Percentiles rank a stretch among this genome's conserved stretches.
Evolutionary conservation across 2,888 invertebrate species (phyloP).

Genomic region (Cheilosia soror): DNA sequence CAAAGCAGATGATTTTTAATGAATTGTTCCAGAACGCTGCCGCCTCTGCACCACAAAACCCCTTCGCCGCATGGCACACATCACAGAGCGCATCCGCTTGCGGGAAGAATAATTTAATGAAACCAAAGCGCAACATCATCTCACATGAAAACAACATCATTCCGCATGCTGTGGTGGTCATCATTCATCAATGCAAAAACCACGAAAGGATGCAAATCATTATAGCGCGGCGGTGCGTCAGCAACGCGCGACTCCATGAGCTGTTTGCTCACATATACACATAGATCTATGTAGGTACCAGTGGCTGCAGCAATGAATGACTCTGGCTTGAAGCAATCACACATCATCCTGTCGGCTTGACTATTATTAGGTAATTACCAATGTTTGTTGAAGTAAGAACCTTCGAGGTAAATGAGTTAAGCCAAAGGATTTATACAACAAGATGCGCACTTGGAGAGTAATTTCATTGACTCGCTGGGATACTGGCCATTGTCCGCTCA

Average conservation of each 20-base stretch:
- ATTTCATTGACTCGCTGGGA: conserved; percentile 64
- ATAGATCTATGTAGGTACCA: neutral
- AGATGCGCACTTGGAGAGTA: conserved; percentile 11
- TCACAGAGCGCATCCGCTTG: conserved; percentile 44
- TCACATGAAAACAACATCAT: conserved; percentile 52
- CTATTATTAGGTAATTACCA: conserved; percentile 76
- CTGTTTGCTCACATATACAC: neutral
- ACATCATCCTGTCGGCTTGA: conserved; percentile 75
- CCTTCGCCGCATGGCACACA: neutral
- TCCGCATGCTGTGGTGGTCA: conserved; percentile 63
- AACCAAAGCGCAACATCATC: conserved; percentile 65
- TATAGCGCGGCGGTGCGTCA: conserved; percentile 27
- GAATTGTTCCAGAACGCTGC: conserved; percentile 62
- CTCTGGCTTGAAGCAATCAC: conserved; percentile 72
- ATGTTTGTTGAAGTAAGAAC: conserved; percentile 71
- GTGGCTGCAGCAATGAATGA: conserved; percentile 42
- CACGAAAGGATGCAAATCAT: conserved; percentile 75
- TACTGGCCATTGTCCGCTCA: conserved; percentile 22
- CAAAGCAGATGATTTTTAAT: conserved; percentile 62
- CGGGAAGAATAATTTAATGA: conserved; percentile 70
- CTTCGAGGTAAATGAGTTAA: conserved; percentile 58
- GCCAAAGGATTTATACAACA: conserved; percentile 30
- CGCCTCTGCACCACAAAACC: neutral
- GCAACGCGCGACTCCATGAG: neutral
- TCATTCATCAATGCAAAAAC: conserved; percentile 72